Percentiles rank a stretch among this genome's conserved stretches.
Conservation (phyloP, 2,113 vertebrate species). For the Podarcis cretensis region DNA sequence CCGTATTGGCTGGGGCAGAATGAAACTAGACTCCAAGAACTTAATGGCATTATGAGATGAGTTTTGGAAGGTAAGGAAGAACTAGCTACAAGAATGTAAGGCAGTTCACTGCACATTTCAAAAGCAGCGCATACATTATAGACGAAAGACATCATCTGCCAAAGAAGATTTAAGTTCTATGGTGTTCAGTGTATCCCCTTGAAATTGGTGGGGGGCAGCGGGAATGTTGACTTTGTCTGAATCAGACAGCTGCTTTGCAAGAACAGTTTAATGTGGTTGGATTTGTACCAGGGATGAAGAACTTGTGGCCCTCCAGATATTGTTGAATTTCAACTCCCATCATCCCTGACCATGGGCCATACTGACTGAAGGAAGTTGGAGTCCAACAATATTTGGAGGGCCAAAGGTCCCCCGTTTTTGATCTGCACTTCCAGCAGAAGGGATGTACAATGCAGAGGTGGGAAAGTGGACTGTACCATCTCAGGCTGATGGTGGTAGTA, state of each 20-base stretch:
- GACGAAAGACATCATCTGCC: not conserved
- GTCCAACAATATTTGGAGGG: no score
- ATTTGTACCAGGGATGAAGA: not conserved
- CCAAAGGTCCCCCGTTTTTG: no score
- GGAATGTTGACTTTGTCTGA: not conserved
- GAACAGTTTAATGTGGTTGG: rapidly evolving
- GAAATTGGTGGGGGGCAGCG: not conserved
- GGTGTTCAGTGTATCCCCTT: not conserved
- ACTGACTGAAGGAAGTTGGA: no score
- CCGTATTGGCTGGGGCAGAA: no score
- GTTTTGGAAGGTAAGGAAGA: not conserved
- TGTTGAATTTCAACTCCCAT: no score
- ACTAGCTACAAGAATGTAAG: not conserved
- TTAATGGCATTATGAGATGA: no score
- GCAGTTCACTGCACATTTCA: not conserved
- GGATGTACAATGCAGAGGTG: not conserved
- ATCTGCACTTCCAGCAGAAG: not conserved
- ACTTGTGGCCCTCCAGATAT: no score
- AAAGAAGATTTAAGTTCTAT: not conserved
- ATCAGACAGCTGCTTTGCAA: not conserved
- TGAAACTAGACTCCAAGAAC: no score
- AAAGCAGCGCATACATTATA: not conserved
- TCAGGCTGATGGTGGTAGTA: not conserved
- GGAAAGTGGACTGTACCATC: not conserved
- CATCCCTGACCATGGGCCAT: no score